Evolutionary conservation across 2,113 vertebrate species (phyloP).

Genomic region (Dunckerocampus dactyliophorus): DNA sequence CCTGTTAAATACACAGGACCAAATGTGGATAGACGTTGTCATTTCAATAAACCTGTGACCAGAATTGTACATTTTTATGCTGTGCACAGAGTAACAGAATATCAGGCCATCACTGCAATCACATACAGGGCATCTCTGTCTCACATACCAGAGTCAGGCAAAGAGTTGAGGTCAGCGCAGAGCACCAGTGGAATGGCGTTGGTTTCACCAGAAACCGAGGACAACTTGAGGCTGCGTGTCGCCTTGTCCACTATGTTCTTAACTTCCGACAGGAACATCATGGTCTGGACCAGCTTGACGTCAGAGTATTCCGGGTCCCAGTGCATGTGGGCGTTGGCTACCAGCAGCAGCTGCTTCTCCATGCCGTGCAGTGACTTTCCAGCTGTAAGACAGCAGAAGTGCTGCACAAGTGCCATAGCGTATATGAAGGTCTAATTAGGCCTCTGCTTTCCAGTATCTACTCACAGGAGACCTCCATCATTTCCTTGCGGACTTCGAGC

Average conservation of each 20-base stretch:
- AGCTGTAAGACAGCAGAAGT: slow-evolving; percentile 59
- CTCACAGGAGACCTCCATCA: slow-evolving; percentile 92
- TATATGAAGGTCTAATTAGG: background rate
- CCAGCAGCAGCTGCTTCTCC: slow-evolving; percentile 93
- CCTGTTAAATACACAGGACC: too few relatives aligned
- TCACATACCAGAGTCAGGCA: slow-evolving; percentile 90
- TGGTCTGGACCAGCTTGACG: slow-evolving; percentile 96
- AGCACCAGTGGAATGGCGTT: slow-evolving; percentile 93
- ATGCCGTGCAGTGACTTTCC: slow-evolving; percentile 86
- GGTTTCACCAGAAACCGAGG: slow-evolving; percentile 82
- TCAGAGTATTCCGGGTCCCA: slow-evolving; percentile 98
- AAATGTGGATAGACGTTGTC: too few relatives aligned
- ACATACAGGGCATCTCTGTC: background rate
- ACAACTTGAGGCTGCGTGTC: slow-evolving; percentile 87
- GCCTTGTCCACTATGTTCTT: slow-evolving; percentile 98
- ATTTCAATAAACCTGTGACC: too few relatives aligned
- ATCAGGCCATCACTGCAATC: background rate
- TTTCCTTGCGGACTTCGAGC: slow-evolving; percentile 90
- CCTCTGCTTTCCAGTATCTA: slow-evolving; percentile 7
- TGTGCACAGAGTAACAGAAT: too few relatives aligned
- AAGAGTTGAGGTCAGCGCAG: slow-evolving; percentile 97
- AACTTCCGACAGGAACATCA: slow-evolving; percentile 99
- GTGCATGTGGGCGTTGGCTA: slow-evolving; percentile 98
- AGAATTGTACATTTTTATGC: too few relatives aligned
- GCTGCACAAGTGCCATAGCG: background rate